A percentile compares a stretch with the other conserved stretches of the same genome.
Conservation (phyloP, 2,113 vertebrate genomes). For the Miniopterus natalensis region DNA sequence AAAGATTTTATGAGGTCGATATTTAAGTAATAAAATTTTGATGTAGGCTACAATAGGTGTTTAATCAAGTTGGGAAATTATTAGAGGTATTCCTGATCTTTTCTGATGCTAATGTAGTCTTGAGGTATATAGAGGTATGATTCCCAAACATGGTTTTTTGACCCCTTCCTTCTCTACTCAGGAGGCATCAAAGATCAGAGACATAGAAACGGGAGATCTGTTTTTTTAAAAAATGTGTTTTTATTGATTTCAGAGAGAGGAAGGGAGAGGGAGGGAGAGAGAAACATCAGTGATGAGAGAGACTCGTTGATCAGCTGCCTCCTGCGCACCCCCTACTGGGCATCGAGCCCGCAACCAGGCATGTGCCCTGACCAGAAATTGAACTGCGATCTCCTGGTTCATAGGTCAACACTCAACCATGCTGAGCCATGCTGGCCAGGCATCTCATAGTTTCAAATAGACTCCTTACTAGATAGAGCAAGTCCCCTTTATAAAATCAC, state of each 20-base stretch:
- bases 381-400: too few relatives aligned
- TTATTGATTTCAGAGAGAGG: too few relatives aligned
- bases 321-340: too few relatives aligned
- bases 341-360: too few relatives aligned
- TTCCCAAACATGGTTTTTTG: constrained; percentile 3
- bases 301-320: too few relatives aligned
- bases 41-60: not conserved
- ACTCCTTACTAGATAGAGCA: not conserved
- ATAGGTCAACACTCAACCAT: too few relatives aligned
- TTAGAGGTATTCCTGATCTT: not conserved
- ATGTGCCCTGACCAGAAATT: too few relatives aligned
- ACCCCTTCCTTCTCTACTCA: not conserved
- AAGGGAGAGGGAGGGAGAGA: too few relatives aligned
- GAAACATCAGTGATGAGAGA: too few relatives aligned
- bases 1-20: not conserved
- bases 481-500: not conserved
- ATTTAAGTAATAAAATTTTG: constrained; percentile 46
- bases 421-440: not conserved
- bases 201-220: not conserved
- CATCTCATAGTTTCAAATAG: constrained; percentile 34
- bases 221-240: not conserved
- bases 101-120: not conserved
- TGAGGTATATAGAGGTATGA: constrained; percentile 15
- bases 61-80: constrained; percentile 24
- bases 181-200: not conserved